Conservation (phyloP, 1,140 invertebrate genomes). For the Schlechtendalia chinensis region DNA sequence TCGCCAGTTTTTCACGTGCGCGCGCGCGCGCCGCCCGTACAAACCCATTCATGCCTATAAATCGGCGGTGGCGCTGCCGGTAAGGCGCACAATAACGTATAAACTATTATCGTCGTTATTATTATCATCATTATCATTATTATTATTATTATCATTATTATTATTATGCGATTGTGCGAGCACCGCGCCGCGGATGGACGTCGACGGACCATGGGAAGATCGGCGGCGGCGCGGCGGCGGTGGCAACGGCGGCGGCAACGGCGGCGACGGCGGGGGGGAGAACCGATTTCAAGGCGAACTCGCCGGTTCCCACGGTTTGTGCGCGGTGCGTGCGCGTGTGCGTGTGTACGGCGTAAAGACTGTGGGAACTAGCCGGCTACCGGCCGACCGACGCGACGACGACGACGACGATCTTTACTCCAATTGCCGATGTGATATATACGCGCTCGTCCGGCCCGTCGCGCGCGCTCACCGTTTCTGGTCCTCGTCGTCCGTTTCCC, state of each 20-base stretch:
- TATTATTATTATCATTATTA: too few species aligned
- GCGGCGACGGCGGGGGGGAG: background rate
- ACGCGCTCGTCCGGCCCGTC: background rate
- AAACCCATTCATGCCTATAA: conserved; percentile 43
- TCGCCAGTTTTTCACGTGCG: conserved; percentile 2
- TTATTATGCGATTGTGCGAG: too few species aligned
- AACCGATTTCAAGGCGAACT: conserved; percentile 48
- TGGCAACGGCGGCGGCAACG: background rate
- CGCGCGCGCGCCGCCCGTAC: background rate
- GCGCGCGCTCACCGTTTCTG: too few species aligned
- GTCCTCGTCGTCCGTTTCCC: too few species aligned
- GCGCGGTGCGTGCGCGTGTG: background rate
- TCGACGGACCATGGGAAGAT: background rate
- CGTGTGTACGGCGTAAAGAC: background rate
- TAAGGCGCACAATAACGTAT: background rate
- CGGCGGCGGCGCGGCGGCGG: background rate
- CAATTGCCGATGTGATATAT: background rate
- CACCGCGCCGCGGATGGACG: conserved; percentile 31
- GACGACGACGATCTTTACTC: conserved; percentile 34
- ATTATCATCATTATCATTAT: too few species aligned
- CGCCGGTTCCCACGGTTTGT: conserved; percentile 45
- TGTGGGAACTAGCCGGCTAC: conserved; percentile 40
- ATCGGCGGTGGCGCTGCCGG: conserved; percentile 27
- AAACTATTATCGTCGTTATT: too few species aligned
- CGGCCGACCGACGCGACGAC: background rate